Evolutionary conservation across 2,888 invertebrate genomes (phyloP).

Genomic region (Drosophila setosimentum): DNA sequence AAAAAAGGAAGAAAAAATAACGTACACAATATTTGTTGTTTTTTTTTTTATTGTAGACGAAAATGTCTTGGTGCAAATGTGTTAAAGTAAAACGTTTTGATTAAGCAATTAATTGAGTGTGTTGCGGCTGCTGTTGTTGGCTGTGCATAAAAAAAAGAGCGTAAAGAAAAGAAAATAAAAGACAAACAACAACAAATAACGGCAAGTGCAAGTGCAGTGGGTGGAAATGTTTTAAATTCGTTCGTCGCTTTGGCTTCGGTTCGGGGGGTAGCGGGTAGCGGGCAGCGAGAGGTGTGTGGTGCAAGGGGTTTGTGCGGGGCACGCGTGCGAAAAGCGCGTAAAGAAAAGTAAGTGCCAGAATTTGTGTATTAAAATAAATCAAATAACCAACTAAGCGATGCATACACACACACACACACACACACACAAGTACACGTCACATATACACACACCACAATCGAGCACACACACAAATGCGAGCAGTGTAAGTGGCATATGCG

Average conservation of each 20-base stretch:
- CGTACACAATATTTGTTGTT: slow-evolving; percentile 40
- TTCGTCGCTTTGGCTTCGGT: slow-evolving; percentile 36
- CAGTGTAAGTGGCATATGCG: slow-evolving; percentile 69
- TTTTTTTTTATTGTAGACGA: slow-evolving; percentile 49
- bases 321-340: slow-evolving; percentile 75
- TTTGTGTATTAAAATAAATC: slow-evolving; percentile 79
- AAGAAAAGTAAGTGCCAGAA: slow-evolving; percentile 80
- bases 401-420: slow-evolving; percentile 69
- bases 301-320: slow-evolving; percentile 32
- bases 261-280: slow-evolving; percentile 10
- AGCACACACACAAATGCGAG: slow-evolving; percentile 15
- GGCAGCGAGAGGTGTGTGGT: slow-evolving; percentile 5
- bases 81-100: slow-evolving; percentile 64
- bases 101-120: slow-evolving; percentile 77
- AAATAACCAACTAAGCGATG: slow-evolving; percentile 76
- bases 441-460: slow-evolving; percentile 7
- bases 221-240: slow-evolving; percentile 74
- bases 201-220: slow-evolving; percentile 80
- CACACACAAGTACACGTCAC: slow-evolving; percentile 7
- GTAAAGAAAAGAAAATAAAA: slow-evolving; percentile 2
- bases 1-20: slow-evolving; percentile 33
- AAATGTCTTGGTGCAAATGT: slow-evolving; percentile 69
- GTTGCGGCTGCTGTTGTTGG: slow-evolving; percentile 10
- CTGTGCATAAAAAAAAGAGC: slow-evolving; percentile 41
- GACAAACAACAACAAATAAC: slow-evolving; percentile 59